phyloP scores from a whole-genome alignment of 92 coral and sea anemone species.

The Blastomussa wellsi region DNA sequence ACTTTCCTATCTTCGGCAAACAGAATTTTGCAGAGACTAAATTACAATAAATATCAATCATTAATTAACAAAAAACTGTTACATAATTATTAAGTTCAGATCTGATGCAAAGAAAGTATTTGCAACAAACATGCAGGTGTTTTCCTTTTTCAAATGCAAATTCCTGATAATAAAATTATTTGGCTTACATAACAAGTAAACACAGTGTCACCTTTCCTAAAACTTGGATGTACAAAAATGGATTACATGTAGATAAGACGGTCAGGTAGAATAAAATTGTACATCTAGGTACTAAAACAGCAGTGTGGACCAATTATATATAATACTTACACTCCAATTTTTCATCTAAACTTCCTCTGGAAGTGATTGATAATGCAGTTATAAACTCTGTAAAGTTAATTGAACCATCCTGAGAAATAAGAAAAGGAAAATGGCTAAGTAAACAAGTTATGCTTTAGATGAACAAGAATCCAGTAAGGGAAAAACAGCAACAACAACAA shows the following conservation, averaged over 20 bases:
- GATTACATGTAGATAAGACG: no score
- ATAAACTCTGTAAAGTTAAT: conserved; percentile 95
- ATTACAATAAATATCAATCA: no score
- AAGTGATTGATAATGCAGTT: conserved; percentile 94
- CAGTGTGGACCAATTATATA: no score
- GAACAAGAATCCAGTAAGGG: neutral
- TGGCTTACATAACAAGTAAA: neutral
- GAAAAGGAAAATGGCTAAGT: neutral
- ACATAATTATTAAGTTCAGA: no score
- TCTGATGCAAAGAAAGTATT: neutral
- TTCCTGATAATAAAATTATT: neutral
- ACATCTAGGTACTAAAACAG: no score
- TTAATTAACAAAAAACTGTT: neutral
- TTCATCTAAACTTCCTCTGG: conserved; percentile 98
- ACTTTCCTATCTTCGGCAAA: no score
- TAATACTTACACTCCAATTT: conserved; percentile 88
- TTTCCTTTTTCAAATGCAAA: neutral
- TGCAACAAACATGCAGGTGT: neutral
- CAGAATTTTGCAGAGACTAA: no score
- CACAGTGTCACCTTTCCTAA: no score
- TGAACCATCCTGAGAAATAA: conserved; percentile 86
- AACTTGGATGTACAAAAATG: no score
- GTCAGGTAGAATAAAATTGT: no score
- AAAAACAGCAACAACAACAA: neutral
- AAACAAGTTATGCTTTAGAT: neutral